Evolutionary conservation across 2,797 vertebrate genomes (phyloP), one percentile per base, ranked within the genome.

Genomic region (Gorsachius magnificus): DNA sequence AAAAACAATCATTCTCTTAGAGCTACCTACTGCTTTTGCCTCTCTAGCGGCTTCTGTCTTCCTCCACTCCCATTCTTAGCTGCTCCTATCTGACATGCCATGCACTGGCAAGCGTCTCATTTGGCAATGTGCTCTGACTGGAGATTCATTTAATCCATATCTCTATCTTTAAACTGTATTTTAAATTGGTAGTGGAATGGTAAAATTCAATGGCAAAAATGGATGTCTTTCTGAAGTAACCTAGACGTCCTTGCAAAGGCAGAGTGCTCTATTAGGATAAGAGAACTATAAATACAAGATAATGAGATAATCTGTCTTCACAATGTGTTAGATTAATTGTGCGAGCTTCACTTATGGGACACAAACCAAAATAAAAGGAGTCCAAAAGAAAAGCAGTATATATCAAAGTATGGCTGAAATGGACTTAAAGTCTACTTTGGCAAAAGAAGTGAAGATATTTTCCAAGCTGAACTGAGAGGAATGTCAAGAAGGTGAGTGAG

Each of bases 391-490:
- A 90, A 78, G 51, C 21, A 82, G 75, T 90, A 75, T 71, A 82
- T 89, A 46, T 80, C 31, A 57, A 79, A 80, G 38, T 58, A 50
- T 56, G 12, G 29, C 70, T 90, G 45, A 90, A 92, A 93, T 64
- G 14, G 20, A 48, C 85, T 91, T 91, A 74, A 83, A 82, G 33
- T 65, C 64, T 93, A 17, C 64, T 80, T 90, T 87, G 81, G 60
- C 90, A 96, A 83, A 91, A 84, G n/a, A 86, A 89, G 18, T 18
- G 16, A 90, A 90, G 64, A 41, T 31, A 26, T 80, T 96, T 93
- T 95, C 50, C 54, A 86, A 66, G n/a, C 21, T 93, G 85, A 85
- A 43, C 83, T 35, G 60, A 70, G 65, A 69, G 9, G 14, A 93
- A 80, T 71, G 68, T 71, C 56, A 87, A 74, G 58, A 91, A 81